These are phyloP conservation scores for Cyclura pinguis DNA, from an alignment of 2,797 vertebrate genomes.

Conservation along the genomic window DNA sequence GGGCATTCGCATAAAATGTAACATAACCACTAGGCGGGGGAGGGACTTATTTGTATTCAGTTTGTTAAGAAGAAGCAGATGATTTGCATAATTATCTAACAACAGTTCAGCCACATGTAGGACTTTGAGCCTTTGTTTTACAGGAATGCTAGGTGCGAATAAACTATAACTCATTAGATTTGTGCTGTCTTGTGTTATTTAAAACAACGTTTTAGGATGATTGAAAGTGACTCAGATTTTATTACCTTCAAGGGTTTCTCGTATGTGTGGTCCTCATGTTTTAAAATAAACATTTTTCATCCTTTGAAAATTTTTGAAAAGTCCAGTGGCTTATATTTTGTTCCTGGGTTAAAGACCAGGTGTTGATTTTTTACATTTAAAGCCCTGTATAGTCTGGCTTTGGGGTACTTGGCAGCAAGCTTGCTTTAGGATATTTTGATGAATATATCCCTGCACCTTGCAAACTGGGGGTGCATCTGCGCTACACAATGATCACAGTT, in stretches of 20 bases:
- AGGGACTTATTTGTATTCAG: not conserved
- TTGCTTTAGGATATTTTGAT: no score
- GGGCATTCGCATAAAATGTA: not conserved
- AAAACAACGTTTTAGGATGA: not conserved
- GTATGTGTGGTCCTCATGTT: not conserved
- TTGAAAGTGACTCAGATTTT: fast-evolving
- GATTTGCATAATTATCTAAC: slow-evolving; percentile 1
- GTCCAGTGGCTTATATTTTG: not conserved
- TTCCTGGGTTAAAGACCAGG: not conserved
- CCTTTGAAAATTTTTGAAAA: not conserved
- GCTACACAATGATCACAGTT: no score
- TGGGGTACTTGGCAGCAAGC: no score
- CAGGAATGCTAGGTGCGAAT: not conserved
- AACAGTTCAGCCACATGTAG: not conserved
- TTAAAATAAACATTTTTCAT: not conserved
- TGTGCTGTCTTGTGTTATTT: fast-evolving
- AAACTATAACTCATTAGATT: not conserved
- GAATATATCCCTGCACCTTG: no score
- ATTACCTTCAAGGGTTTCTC: not conserved
- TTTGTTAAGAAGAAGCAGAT: not conserved
- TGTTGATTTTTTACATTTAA: not conserved
- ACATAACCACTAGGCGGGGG: not conserved
- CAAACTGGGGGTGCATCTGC: no score
- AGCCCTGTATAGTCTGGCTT: not conserved
- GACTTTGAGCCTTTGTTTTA: not conserved